Evolutionary conservation across 1,140 invertebrate genomes (phyloP), one percentile per base, ranked within the genome.

Genomic region (Popillia japonica): DNA sequence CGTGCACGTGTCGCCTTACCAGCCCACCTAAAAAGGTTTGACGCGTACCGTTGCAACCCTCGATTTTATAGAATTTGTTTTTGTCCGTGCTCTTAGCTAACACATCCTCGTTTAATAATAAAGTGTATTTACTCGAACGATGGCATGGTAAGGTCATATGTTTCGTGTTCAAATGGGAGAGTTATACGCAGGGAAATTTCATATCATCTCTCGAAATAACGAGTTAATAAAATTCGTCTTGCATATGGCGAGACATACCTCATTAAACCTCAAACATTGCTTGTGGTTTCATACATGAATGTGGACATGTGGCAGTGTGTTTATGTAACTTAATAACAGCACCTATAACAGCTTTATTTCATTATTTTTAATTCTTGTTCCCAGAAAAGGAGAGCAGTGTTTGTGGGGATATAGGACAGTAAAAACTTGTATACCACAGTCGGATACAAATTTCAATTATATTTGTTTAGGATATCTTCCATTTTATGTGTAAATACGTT

Each of bases 41-140:
- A 22, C 61, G 61, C 61, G 61, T 68, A 22, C 22, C 9, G 22
- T 23, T 64, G 7, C 17, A 68, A 68, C 61, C 61, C 61, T 68
- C 9, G 61, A 68, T 68, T 22, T 27, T 68, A 68, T 68, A 34
- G 27, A 68, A 68, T 68, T 27, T 68, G 61, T 23, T 68, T 68
- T 68, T 68, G 61, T 68, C 61, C 61, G 61, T 68, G 61, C 22
- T 22, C 61, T 68, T 68, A 68, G 17, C 61, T 68, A 14, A 68
- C 22, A 14, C 61, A 68, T 68, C 17, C 61, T 55, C 61, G 61
- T 68, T 68, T 8, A 22, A 27, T 68, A 68, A 68, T 68, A 68
- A 68, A 68, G 61, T 27, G 27, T 68, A 68, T 68, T 68, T 68
- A 68, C 61, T 34, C 22, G 61, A 7, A 20, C 22, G 61, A 68